Conservation (phyloP, 2,113 vertebrate species). For the Eretmochelys imbricata region DNA sequence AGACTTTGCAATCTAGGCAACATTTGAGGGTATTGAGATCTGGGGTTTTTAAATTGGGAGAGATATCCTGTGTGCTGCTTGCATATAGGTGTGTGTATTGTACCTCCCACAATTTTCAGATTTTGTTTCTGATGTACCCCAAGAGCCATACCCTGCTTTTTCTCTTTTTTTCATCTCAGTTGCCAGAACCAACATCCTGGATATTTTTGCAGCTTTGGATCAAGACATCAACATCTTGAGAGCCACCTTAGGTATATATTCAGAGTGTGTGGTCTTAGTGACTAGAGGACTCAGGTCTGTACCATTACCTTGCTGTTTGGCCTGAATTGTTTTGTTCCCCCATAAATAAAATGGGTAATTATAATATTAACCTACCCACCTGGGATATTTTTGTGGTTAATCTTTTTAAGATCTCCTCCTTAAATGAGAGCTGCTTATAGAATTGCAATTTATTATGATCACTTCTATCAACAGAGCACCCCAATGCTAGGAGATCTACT, state of each 20-base stretch:
- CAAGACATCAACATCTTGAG: not conserved
- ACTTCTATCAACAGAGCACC: not conserved
- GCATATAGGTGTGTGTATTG: not conserved
- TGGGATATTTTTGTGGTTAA: not conserved
- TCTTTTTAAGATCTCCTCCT: not conserved
- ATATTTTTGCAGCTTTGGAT: not conserved
- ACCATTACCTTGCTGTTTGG: not conserved
- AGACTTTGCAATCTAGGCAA: not conserved
- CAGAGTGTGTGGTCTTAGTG: not conserved
- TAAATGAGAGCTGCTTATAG: not conserved
- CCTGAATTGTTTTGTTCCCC: slow-evolving; percentile 2
- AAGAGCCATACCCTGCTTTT: not conserved
- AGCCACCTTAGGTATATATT: not conserved
- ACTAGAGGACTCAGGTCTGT: not conserved
- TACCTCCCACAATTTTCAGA: rapidly evolving
- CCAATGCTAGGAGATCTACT: not conserved
- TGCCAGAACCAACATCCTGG: not conserved
- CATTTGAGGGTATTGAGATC: not conserved
- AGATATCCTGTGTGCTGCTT: not conserved
- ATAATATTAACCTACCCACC: not conserved
- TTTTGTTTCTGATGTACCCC: not conserved
- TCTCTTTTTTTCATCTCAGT: not conserved
- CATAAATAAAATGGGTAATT: not conserved
- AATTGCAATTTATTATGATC: not conserved
- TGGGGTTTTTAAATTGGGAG: too few species aligned